These are phyloP conservation scores for Platichthys stellatus DNA, from an alignment of 2,113 vertebrate genomes.

Conservation along the genomic window DNA sequence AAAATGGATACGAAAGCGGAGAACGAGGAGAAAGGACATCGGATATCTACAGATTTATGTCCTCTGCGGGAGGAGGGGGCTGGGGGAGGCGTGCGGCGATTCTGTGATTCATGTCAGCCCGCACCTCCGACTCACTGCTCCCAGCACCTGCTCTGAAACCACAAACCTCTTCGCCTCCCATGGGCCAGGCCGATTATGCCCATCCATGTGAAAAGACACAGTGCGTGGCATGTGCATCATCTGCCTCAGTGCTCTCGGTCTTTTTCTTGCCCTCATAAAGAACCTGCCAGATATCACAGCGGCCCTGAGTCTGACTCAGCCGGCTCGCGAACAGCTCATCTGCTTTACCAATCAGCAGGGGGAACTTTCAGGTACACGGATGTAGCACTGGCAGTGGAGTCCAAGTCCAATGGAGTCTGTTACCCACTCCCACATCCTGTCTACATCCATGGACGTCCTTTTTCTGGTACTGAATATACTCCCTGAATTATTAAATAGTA, in stretches of 20 bases:
- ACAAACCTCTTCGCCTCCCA: conserved; percentile 47
- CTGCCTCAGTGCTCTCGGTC: conserved; percentile 52
- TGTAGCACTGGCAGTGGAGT: conserved; percentile 55
- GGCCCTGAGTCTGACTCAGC: conserved; percentile 51
- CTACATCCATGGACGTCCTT: conserved; percentile 47
- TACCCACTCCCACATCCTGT: conserved; percentile 30
- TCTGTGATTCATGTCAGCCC: conserved; percentile 55
- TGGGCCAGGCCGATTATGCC: conserved; percentile 51
- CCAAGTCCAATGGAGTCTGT: conserved; percentile 40
- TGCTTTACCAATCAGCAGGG: conserved; percentile 56
- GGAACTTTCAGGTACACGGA: conserved; percentile 66
- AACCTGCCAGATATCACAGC: conserved; percentile 42
- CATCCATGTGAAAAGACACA: conserved; percentile 58
- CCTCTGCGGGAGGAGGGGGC: not conserved
- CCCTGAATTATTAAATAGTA: conserved; percentile 67
- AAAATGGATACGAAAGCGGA: conserved; percentile 23
- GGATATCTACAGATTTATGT: conserved; percentile 24
- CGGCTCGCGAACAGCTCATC: conserved; percentile 34
- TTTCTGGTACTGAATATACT: conserved; percentile 69
- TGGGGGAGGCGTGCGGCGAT: not conserved
- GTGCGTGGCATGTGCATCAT: conserved; percentile 53
- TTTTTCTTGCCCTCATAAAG: conserved; percentile 15
- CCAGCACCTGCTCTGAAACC: conserved; percentile 57
- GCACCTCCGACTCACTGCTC: conserved; percentile 40
- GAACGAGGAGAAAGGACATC: conserved; percentile 12